Evolutionary conservation across 1,140 invertebrate species (phyloP), one percentile per base, ranked within the genome.

Genomic region (Chironomus striatipennis): DNA sequence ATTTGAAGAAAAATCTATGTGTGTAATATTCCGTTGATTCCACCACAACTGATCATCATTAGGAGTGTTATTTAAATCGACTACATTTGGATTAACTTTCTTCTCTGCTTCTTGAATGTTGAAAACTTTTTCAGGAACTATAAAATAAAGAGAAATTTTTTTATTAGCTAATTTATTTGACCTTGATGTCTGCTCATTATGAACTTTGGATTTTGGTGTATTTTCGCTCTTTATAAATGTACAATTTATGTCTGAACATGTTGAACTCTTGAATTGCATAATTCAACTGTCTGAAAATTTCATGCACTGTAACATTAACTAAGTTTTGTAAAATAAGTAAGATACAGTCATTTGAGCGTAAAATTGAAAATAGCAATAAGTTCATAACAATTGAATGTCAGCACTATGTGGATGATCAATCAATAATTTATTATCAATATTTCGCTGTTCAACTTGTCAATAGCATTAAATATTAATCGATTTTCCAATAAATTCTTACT

Each of bases 41-140:
- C 94, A 96, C 94, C 94, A 97, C 72, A 88, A 86, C 75, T 88
- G 86, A 65, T 86, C 84, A 43, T 87, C 86, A 64, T 90, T 87
- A 15, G 82, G 81, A 21, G 83, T 77, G 0, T 79, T 79, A n/a
- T 81, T 78, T 65, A 83, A 81, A 76, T 88, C 85, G 77, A 90
- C 88, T 79, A 93, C 90, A 8, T 91, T 83, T 42, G 87, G 84
- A 78, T 90, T 79, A 79, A 89, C 84, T 83, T 90, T 83, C 79
- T 88, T 85, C 76, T 89, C 85, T 76, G 91, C 84, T 77, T 91
- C 87, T 80, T 96, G 91, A 77, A 96, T 89, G 77, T 86, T 87
- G 89, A 92, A 96, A 43, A 96, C 87, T 82, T 87, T 87, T 67
- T 90, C 86, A 75, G 94, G 94, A 76, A 96, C 93, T 95, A 78